Conservation (phyloP, 2,797 vertebrate genomes). For the Acrocephalus scirpaceus region DNA sequence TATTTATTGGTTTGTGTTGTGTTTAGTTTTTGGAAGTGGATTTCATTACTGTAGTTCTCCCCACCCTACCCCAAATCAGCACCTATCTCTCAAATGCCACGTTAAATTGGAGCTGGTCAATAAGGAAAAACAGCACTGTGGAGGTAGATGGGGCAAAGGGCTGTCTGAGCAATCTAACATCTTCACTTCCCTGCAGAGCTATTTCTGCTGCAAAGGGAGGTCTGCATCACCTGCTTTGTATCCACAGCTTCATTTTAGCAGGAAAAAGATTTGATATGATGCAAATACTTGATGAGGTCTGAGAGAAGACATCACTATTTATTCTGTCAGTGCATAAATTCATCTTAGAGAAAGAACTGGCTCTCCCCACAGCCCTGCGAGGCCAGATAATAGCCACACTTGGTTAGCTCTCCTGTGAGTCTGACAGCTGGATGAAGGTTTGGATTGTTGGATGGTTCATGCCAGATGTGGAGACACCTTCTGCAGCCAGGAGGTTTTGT, state of each 20-base stretch:
- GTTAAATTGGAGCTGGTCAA: not conserved
- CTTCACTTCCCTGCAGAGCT: not conserved
- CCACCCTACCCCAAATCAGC: not conserved
- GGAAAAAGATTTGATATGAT: not conserved
- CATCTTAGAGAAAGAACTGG: not conserved
- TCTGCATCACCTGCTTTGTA: not conserved
- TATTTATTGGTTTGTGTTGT: not conserved
- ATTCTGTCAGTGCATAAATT: not conserved
- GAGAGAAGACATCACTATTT: not conserved
- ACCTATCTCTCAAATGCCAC: not conserved
- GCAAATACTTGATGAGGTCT: not conserved
- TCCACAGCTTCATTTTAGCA: not conserved
- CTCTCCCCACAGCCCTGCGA: accelerated
- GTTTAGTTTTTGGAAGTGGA: not conserved
- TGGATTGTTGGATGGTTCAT: not conserved
- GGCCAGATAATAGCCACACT: not conserved
- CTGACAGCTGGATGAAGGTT: not conserved
- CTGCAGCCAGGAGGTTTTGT: not conserved
- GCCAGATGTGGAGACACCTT: not conserved
- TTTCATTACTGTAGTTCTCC: not conserved
- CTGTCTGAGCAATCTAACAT: not conserved
- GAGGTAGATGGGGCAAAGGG: not conserved
- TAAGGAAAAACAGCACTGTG: not conserved
- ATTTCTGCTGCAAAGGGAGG: accelerated
- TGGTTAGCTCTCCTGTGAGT: not conserved